phyloP scores from a whole-genome alignment of 2,888 invertebrate species.

The Desoria tigrina region DNA sequence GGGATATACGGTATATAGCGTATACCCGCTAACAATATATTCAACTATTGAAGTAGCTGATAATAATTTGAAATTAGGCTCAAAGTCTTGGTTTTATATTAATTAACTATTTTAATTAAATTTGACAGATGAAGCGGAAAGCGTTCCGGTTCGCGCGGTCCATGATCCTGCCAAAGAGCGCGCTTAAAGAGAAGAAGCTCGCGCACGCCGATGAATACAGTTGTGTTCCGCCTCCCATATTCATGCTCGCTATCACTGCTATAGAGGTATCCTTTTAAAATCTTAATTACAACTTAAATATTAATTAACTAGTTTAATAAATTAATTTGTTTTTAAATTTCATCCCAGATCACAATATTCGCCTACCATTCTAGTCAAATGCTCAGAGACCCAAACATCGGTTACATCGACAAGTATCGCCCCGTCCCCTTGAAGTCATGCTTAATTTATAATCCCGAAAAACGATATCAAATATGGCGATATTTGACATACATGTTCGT shows the following conservation, averaged over 20 bases:
- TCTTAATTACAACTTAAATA: no score
- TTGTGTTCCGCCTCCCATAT: conserved; percentile 85
- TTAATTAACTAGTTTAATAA: background rate
- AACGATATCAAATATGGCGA: conserved; percentile 86
- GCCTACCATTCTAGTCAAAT: conserved; percentile 58
- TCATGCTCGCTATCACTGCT: conserved; percentile 86
- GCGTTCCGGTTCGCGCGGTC: conserved; percentile 39
- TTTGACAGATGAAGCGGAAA: conserved; percentile 27
- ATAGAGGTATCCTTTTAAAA: conserved; percentile 70
- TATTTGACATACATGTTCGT: conserved; percentile 95
- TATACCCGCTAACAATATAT: no score
- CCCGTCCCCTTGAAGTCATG: conserved; percentile 78
- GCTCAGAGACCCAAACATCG: no score
- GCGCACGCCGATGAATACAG: conserved; percentile 75
- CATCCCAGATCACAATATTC: conserved; percentile 60
- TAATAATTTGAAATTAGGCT: no score
- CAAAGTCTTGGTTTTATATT: no score
- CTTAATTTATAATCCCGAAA: conserved; percentile 85
- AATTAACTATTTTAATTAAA: no score
- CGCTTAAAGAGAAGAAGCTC: conserved; percentile 37
- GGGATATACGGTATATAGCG: no score
- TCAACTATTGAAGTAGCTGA: no score
- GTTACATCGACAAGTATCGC: conserved; percentile 58
- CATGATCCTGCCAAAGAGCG: conserved; percentile 40
- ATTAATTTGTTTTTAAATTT: background rate